Base-by-base conservation (phyloP, 2,797 vertebrate genomes). In the Cuniculus paca region DNA sequence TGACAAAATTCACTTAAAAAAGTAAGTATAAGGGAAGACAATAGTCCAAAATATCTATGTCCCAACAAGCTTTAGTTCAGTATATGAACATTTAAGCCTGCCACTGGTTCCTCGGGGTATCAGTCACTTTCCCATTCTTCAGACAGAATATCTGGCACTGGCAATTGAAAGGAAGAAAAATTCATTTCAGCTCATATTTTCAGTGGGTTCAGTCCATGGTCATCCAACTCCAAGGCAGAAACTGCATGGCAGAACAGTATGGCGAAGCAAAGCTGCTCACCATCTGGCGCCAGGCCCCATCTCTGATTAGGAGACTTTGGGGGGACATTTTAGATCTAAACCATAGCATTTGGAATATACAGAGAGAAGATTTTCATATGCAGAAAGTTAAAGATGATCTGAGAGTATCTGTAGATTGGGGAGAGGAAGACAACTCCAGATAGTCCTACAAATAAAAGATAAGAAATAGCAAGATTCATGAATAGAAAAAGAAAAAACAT, bases 31-130 rank as follows among this genome's bases (percentile, higher is more conserved):
- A 5, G 22, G 22, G 56, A 90, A 17, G 22, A 84, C 58, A 83
- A 88, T 80, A 88, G 42, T n/a, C 90, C 70, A 92, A 95, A 92
- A 97, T 78, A 81, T 26, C 31, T 83, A 86, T 65, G 26, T 80
- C 50, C 74, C 14, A 36, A 93, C 26, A 93, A 95, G 34, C 45
- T 91, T 72, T 91, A 34, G 20, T 31, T 90, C 78, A 92, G 63
- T 65, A 24, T 80, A 42, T 80, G 60, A 54, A 91, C 95, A 42
- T 42, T 63, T 65, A 83, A 70, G 36, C 81, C 65, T 84, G 22
- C 31, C 82, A 80, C 52, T 52, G 68, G 87, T 65, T 87, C 56
- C 54, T 26, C 26, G 6, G 70, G 9, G 68, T 70, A 70, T 70
- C 36, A 4, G n/a, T 70, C n/a, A 39, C 68, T 39, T 70, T 39